phyloP scores from a whole-genome alignment of 2,797 vertebrate genomes.

The Prionace glauca region DNA sequence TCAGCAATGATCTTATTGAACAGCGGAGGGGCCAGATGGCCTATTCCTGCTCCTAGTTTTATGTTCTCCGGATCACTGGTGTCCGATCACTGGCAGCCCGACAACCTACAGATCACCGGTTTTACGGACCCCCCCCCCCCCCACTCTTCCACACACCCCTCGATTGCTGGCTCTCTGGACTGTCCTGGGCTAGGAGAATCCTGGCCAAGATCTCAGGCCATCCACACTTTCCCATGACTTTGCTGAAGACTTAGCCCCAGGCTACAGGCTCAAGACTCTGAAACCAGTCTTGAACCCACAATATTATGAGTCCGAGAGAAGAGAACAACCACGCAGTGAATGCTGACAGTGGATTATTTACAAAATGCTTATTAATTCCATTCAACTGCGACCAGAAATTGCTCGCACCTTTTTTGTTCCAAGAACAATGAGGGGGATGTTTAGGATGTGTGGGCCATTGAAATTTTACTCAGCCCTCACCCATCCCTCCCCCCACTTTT shows the following conservation, averaged over 20 bases:
- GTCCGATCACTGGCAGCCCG: no score
- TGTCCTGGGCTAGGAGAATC: no score
- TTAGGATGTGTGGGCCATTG: not conserved
- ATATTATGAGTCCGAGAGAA: not conserved
- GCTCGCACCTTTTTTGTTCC: not conserved
- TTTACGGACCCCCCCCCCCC: no score
- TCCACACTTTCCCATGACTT: not conserved
- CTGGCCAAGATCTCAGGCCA: not conserved
- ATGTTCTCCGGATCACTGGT: no score
- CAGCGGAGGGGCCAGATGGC: no score
- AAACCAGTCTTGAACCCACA: not conserved
- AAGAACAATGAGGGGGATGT: not conserved
- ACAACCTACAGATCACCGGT: no score
- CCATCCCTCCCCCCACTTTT: not conserved
- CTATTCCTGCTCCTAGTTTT: no score
- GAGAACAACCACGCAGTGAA: not conserved
- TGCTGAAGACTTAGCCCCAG: not conserved
- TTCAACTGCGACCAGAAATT: not conserved
- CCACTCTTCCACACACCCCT: no score
- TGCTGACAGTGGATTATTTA: not conserved
- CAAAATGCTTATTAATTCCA: not conserved
- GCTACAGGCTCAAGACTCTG: not conserved
- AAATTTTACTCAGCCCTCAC: not conserved
- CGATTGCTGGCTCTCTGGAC: no score
- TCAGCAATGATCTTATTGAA: no score